These are phyloP conservation scores for Chaunax sp. DNA, from an alignment of 2,797 vertebrate species.

Conservation along the genomic window DNA sequence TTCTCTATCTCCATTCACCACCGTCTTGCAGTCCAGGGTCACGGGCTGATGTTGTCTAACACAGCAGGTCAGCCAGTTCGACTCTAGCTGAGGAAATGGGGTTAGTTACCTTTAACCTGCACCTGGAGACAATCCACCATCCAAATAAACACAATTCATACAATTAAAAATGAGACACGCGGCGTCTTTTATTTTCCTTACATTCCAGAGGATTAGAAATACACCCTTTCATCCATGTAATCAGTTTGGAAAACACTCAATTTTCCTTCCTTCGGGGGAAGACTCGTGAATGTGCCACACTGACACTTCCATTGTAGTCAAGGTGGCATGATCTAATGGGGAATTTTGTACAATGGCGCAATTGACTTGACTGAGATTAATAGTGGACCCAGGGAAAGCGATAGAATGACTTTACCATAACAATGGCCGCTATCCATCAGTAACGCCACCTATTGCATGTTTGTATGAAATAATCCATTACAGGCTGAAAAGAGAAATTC, in stretches of 20 bases:
- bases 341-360: conserved; percentile 67
- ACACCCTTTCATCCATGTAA: conserved; percentile 54
- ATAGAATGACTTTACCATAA: conserved; percentile 71
- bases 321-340: conserved; percentile 68
- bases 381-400: conserved; percentile 46
- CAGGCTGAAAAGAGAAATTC: conserved; percentile 59
- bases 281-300: conserved; percentile 42
- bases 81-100: conserved; percentile 53
- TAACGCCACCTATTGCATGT: conserved; percentile 63
- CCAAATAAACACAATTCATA: conserved; percentile 42
- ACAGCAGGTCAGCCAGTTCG: conserved; percentile 35
- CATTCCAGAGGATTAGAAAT: conserved; percentile 31
- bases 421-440: conserved; percentile 75
- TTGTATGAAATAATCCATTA: conserved; percentile 78
- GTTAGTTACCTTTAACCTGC: conserved; percentile 55
- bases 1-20: conserved; percentile 16
- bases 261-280: conserved; percentile 24
- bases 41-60: conserved; percentile 41
- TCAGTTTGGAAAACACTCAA: conserved; percentile 48
- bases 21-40: conserved; percentile 36
- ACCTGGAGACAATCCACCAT: conserved; percentile 28
- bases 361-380: conserved; percentile 77
- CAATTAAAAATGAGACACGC: conserved; percentile 45
- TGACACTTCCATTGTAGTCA: conserved; percentile 68
- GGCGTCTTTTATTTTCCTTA: conserved; percentile 24